phyloP scores from a whole-genome alignment of 2,797 vertebrate genomes.

The Notoglanidium macrostoma region DNA sequence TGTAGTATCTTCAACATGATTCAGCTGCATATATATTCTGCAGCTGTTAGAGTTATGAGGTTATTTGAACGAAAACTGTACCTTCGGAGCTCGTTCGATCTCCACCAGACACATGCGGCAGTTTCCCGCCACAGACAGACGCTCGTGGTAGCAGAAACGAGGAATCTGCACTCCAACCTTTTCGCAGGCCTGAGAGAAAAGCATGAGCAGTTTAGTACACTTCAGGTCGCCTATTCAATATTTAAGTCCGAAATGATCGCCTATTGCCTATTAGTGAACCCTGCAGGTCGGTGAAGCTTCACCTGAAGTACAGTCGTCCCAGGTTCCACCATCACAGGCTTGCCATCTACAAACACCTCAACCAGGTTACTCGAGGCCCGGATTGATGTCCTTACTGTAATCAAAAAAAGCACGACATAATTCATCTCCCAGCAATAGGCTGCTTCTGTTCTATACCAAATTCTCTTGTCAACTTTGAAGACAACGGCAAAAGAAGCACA shows the following conservation, averaged over 20 bases:
- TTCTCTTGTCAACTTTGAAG: background rate
- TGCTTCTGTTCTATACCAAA: background rate
- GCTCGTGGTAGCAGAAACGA: constrained; percentile 97
- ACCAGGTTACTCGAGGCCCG: constrained; percentile 89
- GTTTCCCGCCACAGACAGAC: constrained; percentile 95
- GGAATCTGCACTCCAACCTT: constrained; percentile 94
- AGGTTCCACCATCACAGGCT: constrained; percentile 87
- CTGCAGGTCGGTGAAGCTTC: constrained; percentile 11
- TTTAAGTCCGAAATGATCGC: background rate
- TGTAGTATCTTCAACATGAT: background rate
- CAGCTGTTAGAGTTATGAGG: background rate
- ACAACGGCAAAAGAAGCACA: background rate
- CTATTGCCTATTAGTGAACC: background rate
- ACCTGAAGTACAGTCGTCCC: constrained; percentile 98
- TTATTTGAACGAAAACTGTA: constrained; percentile 36
- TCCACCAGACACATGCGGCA: constrained; percentile 99
- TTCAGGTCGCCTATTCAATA: background rate
- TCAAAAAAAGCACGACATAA: background rate
- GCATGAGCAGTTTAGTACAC: background rate
- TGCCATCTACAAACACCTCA: constrained; percentile 96
- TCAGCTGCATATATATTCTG: background rate
- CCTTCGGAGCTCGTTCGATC: constrained; percentile 88
- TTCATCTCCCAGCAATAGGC: no score
- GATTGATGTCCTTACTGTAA: constrained; percentile 77
- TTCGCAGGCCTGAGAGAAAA: constrained; percentile 83